Conservation (phyloP, 64 coral and sea anemone species). For the Montipora sp. region DNA sequence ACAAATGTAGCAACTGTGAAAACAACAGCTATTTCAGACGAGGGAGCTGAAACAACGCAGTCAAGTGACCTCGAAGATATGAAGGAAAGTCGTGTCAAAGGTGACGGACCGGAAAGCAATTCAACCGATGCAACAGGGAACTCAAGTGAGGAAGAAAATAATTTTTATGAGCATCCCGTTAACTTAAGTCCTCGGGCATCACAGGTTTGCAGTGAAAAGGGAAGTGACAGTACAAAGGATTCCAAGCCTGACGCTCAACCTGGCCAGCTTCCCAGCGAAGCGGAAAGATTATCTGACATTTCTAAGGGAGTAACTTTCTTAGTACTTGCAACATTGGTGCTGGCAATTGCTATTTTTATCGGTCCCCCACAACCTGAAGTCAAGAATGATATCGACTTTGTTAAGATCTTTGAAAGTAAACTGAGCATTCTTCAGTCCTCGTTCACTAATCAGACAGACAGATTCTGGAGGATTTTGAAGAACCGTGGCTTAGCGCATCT, state of each 20-base stretch:
- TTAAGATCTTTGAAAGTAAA: slow-evolving; percentile 43
- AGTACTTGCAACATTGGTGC: neutral
- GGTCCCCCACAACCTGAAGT: neutral
- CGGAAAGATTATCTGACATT: neutral
- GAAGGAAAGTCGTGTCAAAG: no score
- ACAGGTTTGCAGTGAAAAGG: no score
- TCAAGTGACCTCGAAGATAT: neutral
- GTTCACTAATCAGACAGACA: slow-evolving; percentile 69
- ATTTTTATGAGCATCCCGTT: no score
- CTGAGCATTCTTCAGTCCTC: slow-evolving; percentile 13
- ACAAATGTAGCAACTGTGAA: neutral
- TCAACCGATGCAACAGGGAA: neutral
- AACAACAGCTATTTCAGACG: neutral
- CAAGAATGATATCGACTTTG: neutral
- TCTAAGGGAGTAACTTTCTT: neutral
- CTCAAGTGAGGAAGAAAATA: neutral
- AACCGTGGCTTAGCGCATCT: slow-evolving; percentile 66
- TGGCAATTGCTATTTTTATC: neutral
- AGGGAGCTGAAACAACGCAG: neutral
- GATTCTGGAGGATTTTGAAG: slow-evolving; percentile 71
- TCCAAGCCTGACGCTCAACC: neutral
- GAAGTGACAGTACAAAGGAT: no score
- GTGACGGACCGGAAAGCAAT: neutral
- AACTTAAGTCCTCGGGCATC: no score
- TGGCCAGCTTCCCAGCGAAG: neutral